These are phyloP conservation scores for Gari tellinella DNA, from an alignment of 2,888 invertebrate genomes.

Conservation along the genomic window DNA sequence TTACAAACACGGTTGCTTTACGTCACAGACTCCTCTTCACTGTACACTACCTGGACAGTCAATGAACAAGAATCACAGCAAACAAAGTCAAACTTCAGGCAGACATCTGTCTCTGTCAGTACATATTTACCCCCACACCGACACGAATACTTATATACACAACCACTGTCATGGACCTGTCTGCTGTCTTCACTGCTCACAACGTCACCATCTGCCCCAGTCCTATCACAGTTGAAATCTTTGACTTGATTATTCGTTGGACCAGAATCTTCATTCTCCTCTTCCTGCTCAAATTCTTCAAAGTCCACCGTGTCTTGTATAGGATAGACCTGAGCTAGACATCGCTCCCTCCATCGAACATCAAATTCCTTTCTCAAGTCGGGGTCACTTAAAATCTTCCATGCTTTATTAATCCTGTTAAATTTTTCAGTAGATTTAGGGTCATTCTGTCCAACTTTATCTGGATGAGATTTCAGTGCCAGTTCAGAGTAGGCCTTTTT, in stretches of 20 bases:
- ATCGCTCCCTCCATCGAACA: conserved; percentile 72
- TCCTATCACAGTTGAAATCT: background rate
- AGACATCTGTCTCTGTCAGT: conserved; percentile 65
- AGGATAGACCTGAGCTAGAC: conserved; percentile 74
- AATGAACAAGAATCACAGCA: conserved; percentile 80
- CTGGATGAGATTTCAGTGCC: conserved; percentile 69
- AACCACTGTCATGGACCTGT: background rate
- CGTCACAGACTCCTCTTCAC: conserved; percentile 4
- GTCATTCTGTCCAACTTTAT: conserved; percentile 48
- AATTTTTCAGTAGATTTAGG: conserved; percentile 54
- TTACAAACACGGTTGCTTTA: too few species aligned
- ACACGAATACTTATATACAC: conserved; percentile 64
- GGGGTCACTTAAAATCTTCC: conserved; percentile 75
- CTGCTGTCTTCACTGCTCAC: background rate
- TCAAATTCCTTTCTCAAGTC: conserved; percentile 73
- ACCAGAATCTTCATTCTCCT: background rate
- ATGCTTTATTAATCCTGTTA: conserved; percentile 71
- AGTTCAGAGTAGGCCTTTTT: conserved; percentile 67
- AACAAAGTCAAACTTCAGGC: conserved; percentile 73
- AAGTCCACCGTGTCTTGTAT: conserved; percentile 77
- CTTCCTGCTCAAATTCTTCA: conserved; percentile 67
- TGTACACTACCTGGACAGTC: conserved; percentile 70
- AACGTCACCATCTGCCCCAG: background rate
- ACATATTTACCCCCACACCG: conserved; percentile 76
- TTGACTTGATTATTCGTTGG: background rate